phyloP scores from a whole-genome alignment of 2,888 invertebrate species.

The Pharmacophagus antenor region DNA sequence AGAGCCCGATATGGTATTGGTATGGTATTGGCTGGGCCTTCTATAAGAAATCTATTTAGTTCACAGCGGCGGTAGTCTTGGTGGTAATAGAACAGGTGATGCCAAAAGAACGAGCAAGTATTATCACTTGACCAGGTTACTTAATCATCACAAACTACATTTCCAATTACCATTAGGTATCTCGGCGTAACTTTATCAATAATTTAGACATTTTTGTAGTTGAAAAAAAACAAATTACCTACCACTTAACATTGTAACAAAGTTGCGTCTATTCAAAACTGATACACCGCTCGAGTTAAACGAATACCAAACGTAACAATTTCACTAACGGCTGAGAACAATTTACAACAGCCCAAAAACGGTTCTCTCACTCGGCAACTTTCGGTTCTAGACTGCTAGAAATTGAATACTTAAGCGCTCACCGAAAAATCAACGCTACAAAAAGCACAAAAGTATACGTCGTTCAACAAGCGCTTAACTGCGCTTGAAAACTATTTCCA shows the following conservation, averaged over 20 bases:
- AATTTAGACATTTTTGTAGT: too few relatives aligned
- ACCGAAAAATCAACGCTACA: constrained; percentile 16
- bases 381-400: background rate
- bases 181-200: too few relatives aligned
- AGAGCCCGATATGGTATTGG: too few relatives aligned
- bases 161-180: too few relatives aligned
- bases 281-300: background rate
- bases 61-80: too few relatives aligned
- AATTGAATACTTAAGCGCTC: constrained; percentile 17
- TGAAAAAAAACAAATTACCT: too few relatives aligned
- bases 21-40: too few relatives aligned
- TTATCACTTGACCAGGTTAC: too few relatives aligned
- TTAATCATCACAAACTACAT: too few relatives aligned
- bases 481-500: constrained; percentile 28
- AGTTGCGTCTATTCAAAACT: background rate
- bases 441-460: constrained; percentile 16
- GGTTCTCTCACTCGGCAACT: background rate
- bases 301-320: background rate
- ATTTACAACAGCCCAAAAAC: background rate
- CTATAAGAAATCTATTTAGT: too few relatives aligned
- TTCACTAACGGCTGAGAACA: background rate
- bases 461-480: constrained; percentile 23
- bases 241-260: background rate
- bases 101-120: too few relatives aligned
- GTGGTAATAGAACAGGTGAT: too few relatives aligned